Conservation (phyloP, 92 coral and sea anemone species). For the Desmophyllum pertusum region DNA sequence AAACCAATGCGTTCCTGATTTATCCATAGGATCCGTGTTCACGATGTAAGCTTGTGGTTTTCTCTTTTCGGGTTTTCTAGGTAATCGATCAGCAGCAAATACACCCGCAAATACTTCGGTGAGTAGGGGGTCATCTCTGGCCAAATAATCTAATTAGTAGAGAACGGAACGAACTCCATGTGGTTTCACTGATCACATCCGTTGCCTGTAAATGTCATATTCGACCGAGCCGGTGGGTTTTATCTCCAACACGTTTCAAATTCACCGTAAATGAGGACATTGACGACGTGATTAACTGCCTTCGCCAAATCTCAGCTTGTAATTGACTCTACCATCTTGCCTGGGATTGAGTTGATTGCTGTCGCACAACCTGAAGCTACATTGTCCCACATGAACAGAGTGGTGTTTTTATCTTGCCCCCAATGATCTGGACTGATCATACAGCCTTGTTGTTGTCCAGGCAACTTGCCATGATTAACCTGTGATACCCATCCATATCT, state of each 20-base stretch:
- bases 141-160: no score
- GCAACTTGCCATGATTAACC: no score
- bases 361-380: not conserved
- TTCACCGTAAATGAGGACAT: slow-evolving; percentile 11
- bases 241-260: slow-evolving; percentile 22
- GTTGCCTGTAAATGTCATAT: slow-evolving; percentile 15
- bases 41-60: not conserved
- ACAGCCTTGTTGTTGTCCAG: no score
- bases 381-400: slow-evolving; percentile 30
- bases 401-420: not conserved
- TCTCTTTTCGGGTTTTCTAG: not conserved
- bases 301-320: not conserved
- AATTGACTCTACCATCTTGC: no score
- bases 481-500: slow-evolving; percentile 11
- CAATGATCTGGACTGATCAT: slow-evolving; percentile 12
- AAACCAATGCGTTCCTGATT: slow-evolving; percentile 3
- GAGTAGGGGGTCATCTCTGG: no score
- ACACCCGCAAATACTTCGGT: not conserved
- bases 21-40: not conserved
- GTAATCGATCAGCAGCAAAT: not conserved
- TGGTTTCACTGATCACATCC: not conserved
- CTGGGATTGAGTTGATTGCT: not conserved
- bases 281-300: no score
- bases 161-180: not conserved
- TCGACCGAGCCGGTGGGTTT: no score